Conservation (phyloP, 2,113 vertebrate genomes). For the Odontophorus gujanensis region DNA sequence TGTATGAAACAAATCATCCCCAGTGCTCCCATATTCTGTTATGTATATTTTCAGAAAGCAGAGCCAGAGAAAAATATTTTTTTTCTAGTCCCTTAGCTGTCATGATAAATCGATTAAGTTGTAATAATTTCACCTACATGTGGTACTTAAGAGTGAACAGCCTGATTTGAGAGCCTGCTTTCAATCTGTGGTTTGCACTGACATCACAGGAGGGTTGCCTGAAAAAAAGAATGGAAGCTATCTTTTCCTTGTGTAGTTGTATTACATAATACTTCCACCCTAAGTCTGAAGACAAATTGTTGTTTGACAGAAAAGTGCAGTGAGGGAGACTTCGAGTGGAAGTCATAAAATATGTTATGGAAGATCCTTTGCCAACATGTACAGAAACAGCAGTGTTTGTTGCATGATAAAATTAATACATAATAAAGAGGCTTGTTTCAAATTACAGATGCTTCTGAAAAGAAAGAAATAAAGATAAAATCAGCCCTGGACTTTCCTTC, state of each 20-base stretch:
- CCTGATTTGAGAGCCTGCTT: slow-evolving; percentile 18
- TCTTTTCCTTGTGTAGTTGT: background rate
- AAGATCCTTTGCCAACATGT: background rate
- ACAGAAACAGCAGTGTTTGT: background rate
- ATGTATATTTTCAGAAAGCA: slow-evolving; percentile 3
- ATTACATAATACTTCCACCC: background rate
- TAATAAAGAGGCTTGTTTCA: background rate
- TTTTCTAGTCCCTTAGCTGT: slow-evolving; percentile 4
- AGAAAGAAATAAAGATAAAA: background rate
- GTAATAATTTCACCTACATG: background rate
- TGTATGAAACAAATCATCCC: background rate
- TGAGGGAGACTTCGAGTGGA: background rate
- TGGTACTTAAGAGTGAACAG: background rate
- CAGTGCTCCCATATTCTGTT: background rate
- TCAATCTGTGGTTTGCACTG: background rate
- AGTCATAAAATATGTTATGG: background rate
- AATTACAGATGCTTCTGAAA: background rate
- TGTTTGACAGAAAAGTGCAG: background rate
- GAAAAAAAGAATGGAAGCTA: background rate
- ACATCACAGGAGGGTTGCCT: slow-evolving; percentile 2
- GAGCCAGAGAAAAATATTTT: background rate
- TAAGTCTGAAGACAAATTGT: background rate
- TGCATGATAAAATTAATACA: background rate
- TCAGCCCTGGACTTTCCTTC: background rate
- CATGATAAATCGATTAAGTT: slow-evolving; percentile 20